A percentile compares a stretch with the other conserved stretches of the same genome.
Conservation (phyloP, 2,888 invertebrate genomes). For the Bedellia somnulentella region DNA sequence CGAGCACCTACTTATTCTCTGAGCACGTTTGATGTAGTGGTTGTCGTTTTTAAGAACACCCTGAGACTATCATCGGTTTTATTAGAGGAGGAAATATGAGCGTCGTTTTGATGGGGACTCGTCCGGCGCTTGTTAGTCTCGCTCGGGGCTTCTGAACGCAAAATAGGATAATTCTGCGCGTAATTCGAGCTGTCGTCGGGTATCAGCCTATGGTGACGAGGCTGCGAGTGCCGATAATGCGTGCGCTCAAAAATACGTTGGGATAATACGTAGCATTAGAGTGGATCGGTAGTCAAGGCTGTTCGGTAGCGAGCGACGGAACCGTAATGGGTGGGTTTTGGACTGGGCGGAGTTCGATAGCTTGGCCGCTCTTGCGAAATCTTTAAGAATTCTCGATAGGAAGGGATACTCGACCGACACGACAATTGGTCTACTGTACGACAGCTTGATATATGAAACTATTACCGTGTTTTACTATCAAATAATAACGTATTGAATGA, state of each 20-base stretch:
- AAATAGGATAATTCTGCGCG: slow-evolving; percentile 39
- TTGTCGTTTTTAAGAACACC: slow-evolving; percentile 36
- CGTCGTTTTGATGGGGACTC: slow-evolving; percentile 24
- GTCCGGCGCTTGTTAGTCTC: slow-evolving; percentile 29
- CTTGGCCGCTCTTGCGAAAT: slow-evolving; percentile 28
- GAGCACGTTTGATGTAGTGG: slow-evolving; percentile 30
- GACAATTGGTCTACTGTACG: slow-evolving; percentile 48
- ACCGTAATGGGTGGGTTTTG: slow-evolving; percentile 46
- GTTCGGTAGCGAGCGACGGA: slow-evolving; percentile 48
- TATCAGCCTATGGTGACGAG: slow-evolving; percentile 44
- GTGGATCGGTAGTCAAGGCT: slow-evolving; percentile 47
- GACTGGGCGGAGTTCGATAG: slow-evolving; percentile 35
- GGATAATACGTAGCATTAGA: slow-evolving; percentile 24
- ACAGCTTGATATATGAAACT: slow-evolving; percentile 47
- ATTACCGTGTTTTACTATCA: slow-evolving; percentile 17
- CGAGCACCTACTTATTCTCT: slow-evolving; percentile 16
- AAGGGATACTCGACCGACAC: slow-evolving; percentile 26
- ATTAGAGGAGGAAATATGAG: slow-evolving; percentile 42
- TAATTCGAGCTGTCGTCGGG: slow-evolving; percentile 49
- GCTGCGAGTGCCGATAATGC: slow-evolving; percentile 21
- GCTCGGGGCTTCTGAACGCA: slow-evolving; percentile 27
- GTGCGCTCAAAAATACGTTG: slow-evolving; percentile 11
- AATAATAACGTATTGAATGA: slow-evolving; percentile 20
- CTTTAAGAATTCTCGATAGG: slow-evolving; percentile 4
- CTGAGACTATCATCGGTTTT: slow-evolving; percentile 37